phyloP scores from a whole-genome alignment of 1,140 invertebrate genomes.

The Venustaconcha ellipsiformis region DNA sequence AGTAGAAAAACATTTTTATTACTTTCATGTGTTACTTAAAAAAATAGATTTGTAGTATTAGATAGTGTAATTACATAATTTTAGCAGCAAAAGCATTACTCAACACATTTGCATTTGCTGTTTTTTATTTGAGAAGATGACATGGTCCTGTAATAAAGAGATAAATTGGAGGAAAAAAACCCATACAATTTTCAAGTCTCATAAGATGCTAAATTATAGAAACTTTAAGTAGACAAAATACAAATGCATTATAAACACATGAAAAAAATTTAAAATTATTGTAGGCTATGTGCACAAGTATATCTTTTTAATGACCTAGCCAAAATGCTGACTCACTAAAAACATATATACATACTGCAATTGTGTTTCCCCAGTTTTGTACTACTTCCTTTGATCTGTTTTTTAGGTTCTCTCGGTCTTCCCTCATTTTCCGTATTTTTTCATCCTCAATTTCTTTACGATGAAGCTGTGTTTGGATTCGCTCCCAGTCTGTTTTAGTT shows the following conservation, averaged over 20 bases:
- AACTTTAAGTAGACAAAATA: background rate
- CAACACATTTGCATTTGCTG: too few relatives aligned
- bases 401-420: constrained; percentile 59
- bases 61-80: too few relatives aligned
- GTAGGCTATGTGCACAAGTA: background rate
- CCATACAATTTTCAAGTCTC: background rate
- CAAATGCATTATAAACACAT: background rate
- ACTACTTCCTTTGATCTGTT: constrained; percentile 64
- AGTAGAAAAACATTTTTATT: too few relatives aligned
- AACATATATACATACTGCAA: constrained; percentile 58
- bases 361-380: constrained; percentile 68
- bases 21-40: too few relatives aligned
- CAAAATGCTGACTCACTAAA: background rate
- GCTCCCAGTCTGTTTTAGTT: constrained; percentile 61
- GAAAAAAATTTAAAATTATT: background rate
- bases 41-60: too few relatives aligned
- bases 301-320: background rate
- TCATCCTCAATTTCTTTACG: constrained; percentile 64
- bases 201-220: background rate
- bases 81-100: too few relatives aligned
- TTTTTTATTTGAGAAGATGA: too few relatives aligned
- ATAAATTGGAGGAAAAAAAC: background rate
- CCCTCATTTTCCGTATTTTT: constrained; percentile 46
- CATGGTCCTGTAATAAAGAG: too few relatives aligned
- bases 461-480: constrained; percentile 64